Base-by-base conservation (phyloP, 2,113 vertebrate species). In the Phainopepla nitens region DNA sequence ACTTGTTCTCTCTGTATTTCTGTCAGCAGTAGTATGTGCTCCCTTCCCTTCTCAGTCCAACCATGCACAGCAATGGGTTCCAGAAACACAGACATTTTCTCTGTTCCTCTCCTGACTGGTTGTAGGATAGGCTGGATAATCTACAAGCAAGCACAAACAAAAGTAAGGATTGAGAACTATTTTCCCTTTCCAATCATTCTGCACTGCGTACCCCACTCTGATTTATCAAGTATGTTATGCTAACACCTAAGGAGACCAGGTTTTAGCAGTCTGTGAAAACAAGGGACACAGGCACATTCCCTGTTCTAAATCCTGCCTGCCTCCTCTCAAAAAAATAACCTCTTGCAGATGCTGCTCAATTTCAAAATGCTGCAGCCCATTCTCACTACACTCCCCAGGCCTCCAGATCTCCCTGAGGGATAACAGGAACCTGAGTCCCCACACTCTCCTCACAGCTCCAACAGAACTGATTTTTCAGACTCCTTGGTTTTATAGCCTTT, bases 11-110 rank as follows among this genome's bases (percentile, higher is more conserved):
- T 58, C 49, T 3, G 1, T 21, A 44, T 68, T 82, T 83, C 57
- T 57, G 7, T 27, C 7, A 0, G 0, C 22, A 54, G 41, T 8
- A 4, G 23, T 50, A 22, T 1, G 0, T 29, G 6, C 23, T 69
- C 25, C 45, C 11, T 68, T 64, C 44, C 44, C 21, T n/a, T 81
- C 54, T 69, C 21, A 25, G 13, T 6, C 36, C 54, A 73, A 27
- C 6, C 23, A 10, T 1, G 1, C 16, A 21, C 22, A 68, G 29
- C 3, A 2, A 10, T 51, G 41, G 8, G 4, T 18, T 89, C 31
- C 71, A 57, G 50, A 61, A 57, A 54, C 8, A 21, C 0, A 2
- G 39, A 53, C 3, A 6, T 49, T 44, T 62, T 42, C 36, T 70
- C 15, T 77, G n/a, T 39, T 69, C 8, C 18, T 77, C 21, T 81